Evolutionary conservation across 2,888 invertebrate genomes (phyloP), one percentile per base, ranked within the genome.

Genomic region (Spisula solida): DNA sequence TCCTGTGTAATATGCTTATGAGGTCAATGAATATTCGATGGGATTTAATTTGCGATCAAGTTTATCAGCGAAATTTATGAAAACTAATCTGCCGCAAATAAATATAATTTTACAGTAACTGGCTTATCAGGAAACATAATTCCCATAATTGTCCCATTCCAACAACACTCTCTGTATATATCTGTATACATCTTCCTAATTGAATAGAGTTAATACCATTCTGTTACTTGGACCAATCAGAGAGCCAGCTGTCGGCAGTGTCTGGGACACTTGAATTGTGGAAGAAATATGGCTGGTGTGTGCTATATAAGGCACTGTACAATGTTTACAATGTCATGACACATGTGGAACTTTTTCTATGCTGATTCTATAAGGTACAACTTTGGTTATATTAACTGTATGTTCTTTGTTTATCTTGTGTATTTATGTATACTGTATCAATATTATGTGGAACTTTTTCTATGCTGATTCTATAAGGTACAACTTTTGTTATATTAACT

Each of bases 131-230:
- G 82, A 81, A 41, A 81, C 81, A 80, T 87, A 90, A 90, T 87
- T 87, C 87, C 87, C 78, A 87, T 70, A 90, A 90, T 90, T 90
- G 87, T 48, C 79, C 51, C 34, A 75, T 85, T 89, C 87, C 85
- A 78, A 85, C 31, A 87, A 70, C 84, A 20, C 82, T 85, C 56
- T 47, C 41, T 41, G 41, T 41, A 41, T 41, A 41, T 41, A 41
- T 5, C n/a, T n/a, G n/a, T 85, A 85, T 81, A 25, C 66, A 48
- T 86, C 79, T 83, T 75, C 20, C 34, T 85, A 88, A 88, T 88
- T 88, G 81, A 75, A 55, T 79, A 29, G 60, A 16, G 70, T 41
- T 82, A 31, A 51, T 81, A 75, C 80, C 20, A 41, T 84, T 88
- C 66, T 70, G 81, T 80, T 41, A 84, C 18, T n/a, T 29, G 8